These are phyloP conservation scores for Brachionus manjavacas DNA, from an alignment of 1,140 invertebrate genomes.

Conservation along the genomic window DNA sequence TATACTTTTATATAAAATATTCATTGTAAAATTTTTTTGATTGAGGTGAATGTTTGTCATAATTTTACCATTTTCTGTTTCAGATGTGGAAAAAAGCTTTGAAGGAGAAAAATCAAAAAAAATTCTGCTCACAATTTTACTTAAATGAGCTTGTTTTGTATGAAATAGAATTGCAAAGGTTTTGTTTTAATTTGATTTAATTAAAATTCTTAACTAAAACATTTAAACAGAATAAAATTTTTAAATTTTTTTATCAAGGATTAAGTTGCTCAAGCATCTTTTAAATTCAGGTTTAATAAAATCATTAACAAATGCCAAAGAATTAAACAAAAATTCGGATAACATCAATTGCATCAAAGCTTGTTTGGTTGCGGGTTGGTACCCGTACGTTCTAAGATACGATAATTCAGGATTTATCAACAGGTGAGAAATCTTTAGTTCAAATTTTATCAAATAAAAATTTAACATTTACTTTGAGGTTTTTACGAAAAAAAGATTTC, in stretches of 20 bases:
- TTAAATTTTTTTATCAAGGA: neutral
- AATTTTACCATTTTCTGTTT: constrained; percentile 43
- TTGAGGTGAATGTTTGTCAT: neutral
- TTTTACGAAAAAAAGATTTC: neutral
- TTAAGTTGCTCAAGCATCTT: constrained; percentile 75
- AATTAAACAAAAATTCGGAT: constrained; percentile 76
- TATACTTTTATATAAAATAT: constrained; percentile 75
- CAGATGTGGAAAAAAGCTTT: constrained; percentile 66
- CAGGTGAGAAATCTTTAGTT: constrained; percentile 57
- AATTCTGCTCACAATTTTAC: constrained; percentile 74
- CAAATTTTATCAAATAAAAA: neutral
- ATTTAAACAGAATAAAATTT: neutral
- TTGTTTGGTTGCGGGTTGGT: constrained; percentile 75
- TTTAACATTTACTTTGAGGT: neutral
- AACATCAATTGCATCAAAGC: constrained; percentile 89
- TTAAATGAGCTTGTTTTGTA: constrained; percentile 78
- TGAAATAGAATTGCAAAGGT: constrained; percentile 66
- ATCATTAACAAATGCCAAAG: constrained; percentile 68
- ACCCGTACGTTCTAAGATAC: constrained; percentile 75
- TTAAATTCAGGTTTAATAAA: constrained; percentile 76
- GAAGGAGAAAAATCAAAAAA: constrained; percentile 65
- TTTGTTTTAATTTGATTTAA: neutral
- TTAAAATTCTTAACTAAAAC: no score
- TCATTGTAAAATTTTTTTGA: constrained; percentile 65
- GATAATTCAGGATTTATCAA: constrained; percentile 64